These are phyloP conservation scores for Cladopsammia gracilis DNA, from an alignment of 64 coral and sea anemone genomes.

Conservation along the genomic window DNA sequence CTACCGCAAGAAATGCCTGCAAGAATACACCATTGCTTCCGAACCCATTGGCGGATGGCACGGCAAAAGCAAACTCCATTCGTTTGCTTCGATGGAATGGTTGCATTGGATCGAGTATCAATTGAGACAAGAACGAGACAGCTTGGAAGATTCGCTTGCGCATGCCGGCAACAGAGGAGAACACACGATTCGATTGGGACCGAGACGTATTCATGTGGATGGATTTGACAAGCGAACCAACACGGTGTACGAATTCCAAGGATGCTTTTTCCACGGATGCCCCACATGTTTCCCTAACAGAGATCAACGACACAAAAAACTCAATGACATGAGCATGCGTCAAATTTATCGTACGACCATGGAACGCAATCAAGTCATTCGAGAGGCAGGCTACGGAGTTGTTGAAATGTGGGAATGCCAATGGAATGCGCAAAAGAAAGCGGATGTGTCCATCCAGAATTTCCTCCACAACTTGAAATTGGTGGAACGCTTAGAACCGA, in stretches of 20 bases:
- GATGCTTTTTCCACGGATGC: slow-evolving; percentile 41
- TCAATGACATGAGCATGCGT: neutral
- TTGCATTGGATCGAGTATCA: neutral
- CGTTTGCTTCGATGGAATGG: neutral
- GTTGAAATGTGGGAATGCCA: too few species aligned
- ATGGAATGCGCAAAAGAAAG: too few species aligned
- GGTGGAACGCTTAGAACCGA: slow-evolving; percentile 9
- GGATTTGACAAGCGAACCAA: neutral
- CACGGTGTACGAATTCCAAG: slow-evolving; percentile 9
- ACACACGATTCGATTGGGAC: too few species aligned
- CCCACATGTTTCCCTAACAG: neutral
- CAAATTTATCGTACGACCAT: too few species aligned
- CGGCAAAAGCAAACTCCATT: neutral
- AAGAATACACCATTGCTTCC: neutral
- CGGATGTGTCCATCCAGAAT: neutral
- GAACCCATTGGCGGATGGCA: slow-evolving; percentile 9
- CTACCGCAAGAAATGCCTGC: neutral
- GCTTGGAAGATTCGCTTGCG: accelerated
- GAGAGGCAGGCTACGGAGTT: too few species aligned
- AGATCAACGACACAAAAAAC: too few species aligned
- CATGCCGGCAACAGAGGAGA: neutral
- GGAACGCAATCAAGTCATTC: too few species aligned
- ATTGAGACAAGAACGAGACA: too few species aligned
- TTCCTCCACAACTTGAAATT: neutral
- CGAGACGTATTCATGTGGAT: neutral